Evolutionary conservation across 2,888 invertebrate species (phyloP), one percentile per base, ranked within the genome.

Genomic region (Eupithecia tripunctaria): DNA sequence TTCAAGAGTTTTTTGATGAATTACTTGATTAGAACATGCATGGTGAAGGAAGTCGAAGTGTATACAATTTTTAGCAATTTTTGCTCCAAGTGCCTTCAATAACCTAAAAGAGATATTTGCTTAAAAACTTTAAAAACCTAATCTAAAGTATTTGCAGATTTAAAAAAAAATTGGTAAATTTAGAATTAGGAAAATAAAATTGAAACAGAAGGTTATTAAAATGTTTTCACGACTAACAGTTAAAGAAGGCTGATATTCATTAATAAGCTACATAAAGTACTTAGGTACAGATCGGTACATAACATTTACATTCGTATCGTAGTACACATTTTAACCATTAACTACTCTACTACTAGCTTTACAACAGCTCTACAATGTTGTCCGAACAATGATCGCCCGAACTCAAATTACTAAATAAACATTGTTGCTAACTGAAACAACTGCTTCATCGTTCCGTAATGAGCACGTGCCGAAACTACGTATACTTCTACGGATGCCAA

Each of bases 361-460:
- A 27, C 29, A 29, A 60, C 8, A 59, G 56, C 32, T 68, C 10
- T 29, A 69, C 69, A 47, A 41, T 63, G 63, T 68, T 62, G 38
- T 29, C 67, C 27, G 36, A 67, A 66, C 64, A 59, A 47, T 25
- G 15, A 60, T 72, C 73, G 68, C 47, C 60, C 67, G 59, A n/a
- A 60, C 68, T 43, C 2, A 56, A 72, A 59, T 67, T 70, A 67
- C 62, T 74, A 78, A 79, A 76, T 75, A 76, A 80, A 79, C 75
- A 79, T 70, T 71, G 75, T 68, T 77, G 51, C 47, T 72, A 62
- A 73, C 67, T 59, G 21, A 79, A 79, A 78, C 79, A 82, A 80
- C 77, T 82, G 78, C 78, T 82, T 80, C 82, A 86, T 88, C 87
- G 89, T 89, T 91, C 80, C 87, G 87, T 92, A 92, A 93, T 90